Percentiles rank a stretch among this genome's conserved stretches.
Evolutionary conservation across 2,113 vertebrate species (phyloP).

Genomic region (Eulacestoma nigropectus): DNA sequence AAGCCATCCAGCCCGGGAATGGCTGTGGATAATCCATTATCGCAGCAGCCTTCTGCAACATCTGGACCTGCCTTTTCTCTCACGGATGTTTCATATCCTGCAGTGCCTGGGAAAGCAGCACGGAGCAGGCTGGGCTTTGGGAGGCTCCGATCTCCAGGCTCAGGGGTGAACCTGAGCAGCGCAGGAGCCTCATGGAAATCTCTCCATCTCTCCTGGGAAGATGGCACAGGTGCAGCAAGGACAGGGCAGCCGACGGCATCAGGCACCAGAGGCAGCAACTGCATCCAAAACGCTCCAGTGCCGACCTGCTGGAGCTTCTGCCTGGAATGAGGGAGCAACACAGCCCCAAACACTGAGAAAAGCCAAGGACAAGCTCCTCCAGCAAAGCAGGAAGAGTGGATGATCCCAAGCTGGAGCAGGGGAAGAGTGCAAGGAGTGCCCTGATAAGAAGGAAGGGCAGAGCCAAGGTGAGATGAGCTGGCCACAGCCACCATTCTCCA

Average conservation of each 20-base stretch:
- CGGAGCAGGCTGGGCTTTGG: rapidly evolving
- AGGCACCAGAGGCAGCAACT: background rate
- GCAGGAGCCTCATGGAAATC: background rate
- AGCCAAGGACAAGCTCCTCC: background rate
- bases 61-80: background rate
- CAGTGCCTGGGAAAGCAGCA: background rate
- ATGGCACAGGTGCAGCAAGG: background rate
- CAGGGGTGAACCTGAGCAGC: background rate
- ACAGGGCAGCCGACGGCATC: background rate
- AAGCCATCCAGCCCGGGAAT: background rate
- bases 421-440: background rate
- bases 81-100: background rate
- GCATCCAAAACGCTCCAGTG: background rate
- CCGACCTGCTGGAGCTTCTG: background rate
- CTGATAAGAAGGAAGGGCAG: background rate
- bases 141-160: background rate
- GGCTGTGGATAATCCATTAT: background rate
- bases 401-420: background rate
- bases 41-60: background rate
- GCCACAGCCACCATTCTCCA: background rate
- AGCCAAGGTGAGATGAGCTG: background rate
- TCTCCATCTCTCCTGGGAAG: background rate
- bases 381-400: background rate
- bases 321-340: background rate
- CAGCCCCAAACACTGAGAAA: background rate